phyloP scores from a whole-genome alignment of 1,140 invertebrate species.

The Doryteuthis pealeii region DNA sequence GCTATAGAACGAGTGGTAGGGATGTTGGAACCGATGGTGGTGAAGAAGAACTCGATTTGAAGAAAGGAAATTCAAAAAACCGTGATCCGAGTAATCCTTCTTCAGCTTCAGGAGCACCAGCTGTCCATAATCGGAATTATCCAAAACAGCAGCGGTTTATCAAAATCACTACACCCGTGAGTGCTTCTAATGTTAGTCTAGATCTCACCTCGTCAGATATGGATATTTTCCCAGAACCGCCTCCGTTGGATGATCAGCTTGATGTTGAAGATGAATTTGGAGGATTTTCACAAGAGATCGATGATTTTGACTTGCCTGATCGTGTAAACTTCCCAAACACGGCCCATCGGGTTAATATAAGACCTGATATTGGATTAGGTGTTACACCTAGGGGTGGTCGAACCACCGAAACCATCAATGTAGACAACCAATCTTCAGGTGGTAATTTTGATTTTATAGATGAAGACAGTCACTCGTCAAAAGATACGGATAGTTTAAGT shows the following conservation, averaged over 20 bases:
- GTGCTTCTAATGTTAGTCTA: neutral
- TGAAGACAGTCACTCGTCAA: conserved; percentile 20
- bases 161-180: conserved; percentile 24
- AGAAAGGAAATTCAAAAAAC: neutral
- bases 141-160: conserved; percentile 14
- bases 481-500: conserved; percentile 18
- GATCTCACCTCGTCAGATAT: neutral
- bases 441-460: conserved; percentile 13
- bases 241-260: conserved; percentile 35
- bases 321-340: conserved; percentile 11
- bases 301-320: conserved; percentile 30
- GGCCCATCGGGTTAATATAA: neutral
- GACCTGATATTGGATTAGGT: neutral
- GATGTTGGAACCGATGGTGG: too few relatives aligned
- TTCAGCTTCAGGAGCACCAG: neutral
- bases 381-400: neutral
- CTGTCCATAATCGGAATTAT: neutral
- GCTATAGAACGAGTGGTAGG: too few relatives aligned
- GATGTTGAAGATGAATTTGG: conserved; percentile 63
- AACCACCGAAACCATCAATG: conserved; percentile 8
- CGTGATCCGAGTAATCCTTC: too few relatives aligned
- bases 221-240: conserved; percentile 29
- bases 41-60: neutral
- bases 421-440: conserved; percentile 8
- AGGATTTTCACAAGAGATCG: conserved; percentile 61